Conservation (phyloP, 2,888 invertebrate genomes). For the Timandra comae region DNA sequence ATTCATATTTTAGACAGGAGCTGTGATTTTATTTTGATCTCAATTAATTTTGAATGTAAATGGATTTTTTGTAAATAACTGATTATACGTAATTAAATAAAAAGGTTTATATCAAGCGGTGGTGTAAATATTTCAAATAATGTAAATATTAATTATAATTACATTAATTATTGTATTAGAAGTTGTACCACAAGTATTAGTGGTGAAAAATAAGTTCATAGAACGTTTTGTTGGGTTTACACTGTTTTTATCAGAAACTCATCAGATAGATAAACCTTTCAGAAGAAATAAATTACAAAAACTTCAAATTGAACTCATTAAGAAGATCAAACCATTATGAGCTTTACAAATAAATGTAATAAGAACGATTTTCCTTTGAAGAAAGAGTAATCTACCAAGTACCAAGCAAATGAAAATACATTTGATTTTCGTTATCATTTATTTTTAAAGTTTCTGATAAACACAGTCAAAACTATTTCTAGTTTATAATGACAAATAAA, state of each 20-base stretch:
- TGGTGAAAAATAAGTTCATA: conserved; percentile 68
- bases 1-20: conserved; percentile 15
- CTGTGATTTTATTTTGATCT: conserved; percentile 25
- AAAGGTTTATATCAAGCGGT: conserved; percentile 54
- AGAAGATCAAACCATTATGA: too few species aligned
- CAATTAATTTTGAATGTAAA: conserved; percentile 36
- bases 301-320: too few species aligned
- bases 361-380: too few species aligned
- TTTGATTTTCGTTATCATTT: conserved; percentile 1
- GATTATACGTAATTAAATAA: conserved; percentile 49
- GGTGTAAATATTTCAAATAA: conserved; percentile 64
- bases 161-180: conserved; percentile 31
- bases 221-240: conserved; percentile 42
- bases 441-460: conserved; percentile 21
- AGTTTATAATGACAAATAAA: conserved; percentile 62
- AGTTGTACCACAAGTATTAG: conserved; percentile 45
- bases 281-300: too few species aligned
- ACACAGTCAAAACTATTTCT: conserved; percentile 39
- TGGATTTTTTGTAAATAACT: conserved; percentile 48
- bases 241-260: conserved; percentile 16
- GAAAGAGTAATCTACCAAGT: too few species aligned
- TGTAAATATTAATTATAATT: conserved; percentile 51
- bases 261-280: neutral
- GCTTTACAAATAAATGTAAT: too few species aligned
- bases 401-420: too few species aligned